A percentile compares a stretch with the other conserved stretches of the same genome.
phyloP scores from a whole-genome alignment of 2,113 vertebrate species.

The Trichomycterus rosablanca region DNA sequence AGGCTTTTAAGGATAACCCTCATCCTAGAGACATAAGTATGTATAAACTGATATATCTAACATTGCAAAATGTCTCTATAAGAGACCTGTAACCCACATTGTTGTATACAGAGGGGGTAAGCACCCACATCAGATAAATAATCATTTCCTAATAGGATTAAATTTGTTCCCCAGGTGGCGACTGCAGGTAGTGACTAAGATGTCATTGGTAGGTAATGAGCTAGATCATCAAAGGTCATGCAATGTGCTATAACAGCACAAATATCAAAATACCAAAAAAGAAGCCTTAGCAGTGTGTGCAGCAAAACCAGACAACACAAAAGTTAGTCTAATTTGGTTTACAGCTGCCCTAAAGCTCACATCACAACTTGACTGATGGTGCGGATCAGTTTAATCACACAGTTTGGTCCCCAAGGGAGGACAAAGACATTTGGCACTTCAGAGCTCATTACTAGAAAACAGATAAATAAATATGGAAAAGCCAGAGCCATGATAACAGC shows the following conservation, averaged over 20 bases:
- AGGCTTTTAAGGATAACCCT: too few relatives aligned
- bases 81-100: slow-evolving; percentile 12
- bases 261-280: too few relatives aligned
- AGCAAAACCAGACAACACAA: slow-evolving; percentile 7
- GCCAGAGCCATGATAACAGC: slow-evolving; percentile 28
- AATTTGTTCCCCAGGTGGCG: slow-evolving; percentile 32
- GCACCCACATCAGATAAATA: slow-evolving; percentile 42
- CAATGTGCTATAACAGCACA: slow-evolving; percentile 65
- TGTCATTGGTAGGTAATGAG: slow-evolving; percentile 48
- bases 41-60: too few relatives aligned
- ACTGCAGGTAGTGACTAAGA: slow-evolving; percentile 37
- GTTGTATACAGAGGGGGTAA: slow-evolving; percentile 32
- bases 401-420: slow-evolving; percentile 23
- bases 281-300: too few relatives aligned
- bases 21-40: too few relatives aligned
- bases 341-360: slow-evolving; percentile 36
- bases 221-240: slow-evolving; percentile 63
- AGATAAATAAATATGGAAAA: slow-evolving; percentile 42
- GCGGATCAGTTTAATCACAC: slow-evolving; percentile 44
- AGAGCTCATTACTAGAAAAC: slow-evolving; percentile 34
- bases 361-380: slow-evolving; percentile 40
- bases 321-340: slow-evolving; percentile 43
- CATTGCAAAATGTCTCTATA: too few relatives aligned
- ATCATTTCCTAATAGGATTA: slow-evolving; percentile 49
- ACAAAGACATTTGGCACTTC: slow-evolving; percentile 34